Evolutionary conservation across 92 coral and sea anemone species (phyloP), one percentile per base, ranked within the genome.

Genomic region (Actinostola sp.): DNA sequence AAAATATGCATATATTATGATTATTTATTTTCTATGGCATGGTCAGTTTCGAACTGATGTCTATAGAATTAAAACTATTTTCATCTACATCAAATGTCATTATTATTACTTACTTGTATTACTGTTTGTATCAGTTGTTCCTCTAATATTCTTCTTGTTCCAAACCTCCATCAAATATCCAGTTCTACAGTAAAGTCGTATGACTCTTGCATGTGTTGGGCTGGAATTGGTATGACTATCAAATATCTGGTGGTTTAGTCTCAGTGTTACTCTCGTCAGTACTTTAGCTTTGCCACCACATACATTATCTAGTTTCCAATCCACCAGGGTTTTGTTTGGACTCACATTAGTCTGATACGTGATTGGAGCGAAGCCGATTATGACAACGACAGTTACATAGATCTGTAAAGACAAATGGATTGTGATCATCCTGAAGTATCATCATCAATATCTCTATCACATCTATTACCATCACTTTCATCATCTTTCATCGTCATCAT

Each of bases 111-210:
- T 71, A 86, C 91, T 80, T 55, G 46, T 42, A 38, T 81, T 76
- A 56, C 84, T 86, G 29, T 64, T 66, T 33, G 66, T 73, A 46
- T 86, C 71, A 19, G 84, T 73, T 8, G 77, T 81, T 13, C 91
- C 91, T 9, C 45, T 8, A 1, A 86, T 42, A 25, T 63, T 73
- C 23, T 76, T 75, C 61, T 36, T 71, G 56, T 56, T 62, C 63
- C 59, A 49, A 13, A 62, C 76, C 12, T 66, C 82, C 80, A 86
- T 46, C 52, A 86, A 57, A 70, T 81, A 86, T 9, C 91, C 91
- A 29, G 91, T 86, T 70, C 80, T 77, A 63, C 91, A 81, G 72
- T 73, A 86, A 9, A 86, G 80, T 32, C 80, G 78, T 31, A 86
- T 70, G 20, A 55, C 57, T 36, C 75, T 57, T 8, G 55, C 72